Conservation (phyloP, 2,113 vertebrate genomes). For the Clarias batrachus region DNA sequence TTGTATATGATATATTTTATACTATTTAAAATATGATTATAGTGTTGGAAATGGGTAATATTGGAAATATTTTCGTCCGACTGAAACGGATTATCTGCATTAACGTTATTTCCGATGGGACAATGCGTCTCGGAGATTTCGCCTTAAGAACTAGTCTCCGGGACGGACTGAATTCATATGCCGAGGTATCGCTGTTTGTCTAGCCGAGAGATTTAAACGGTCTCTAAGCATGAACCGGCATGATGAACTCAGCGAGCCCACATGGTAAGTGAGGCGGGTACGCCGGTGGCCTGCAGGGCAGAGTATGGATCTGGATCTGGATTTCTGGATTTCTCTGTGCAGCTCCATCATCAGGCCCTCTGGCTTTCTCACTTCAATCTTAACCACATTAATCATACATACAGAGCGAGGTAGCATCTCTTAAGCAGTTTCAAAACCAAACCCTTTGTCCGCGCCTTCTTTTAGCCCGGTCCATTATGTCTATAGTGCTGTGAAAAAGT, state of each 20-base stretch:
- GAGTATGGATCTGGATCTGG: background rate
- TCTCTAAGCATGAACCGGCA: background rate
- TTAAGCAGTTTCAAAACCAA: background rate
- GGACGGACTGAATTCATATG: too few relatives aligned
- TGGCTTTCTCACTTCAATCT: background rate
- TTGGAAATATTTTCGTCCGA: too few relatives aligned
- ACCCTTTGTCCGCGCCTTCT: background rate
- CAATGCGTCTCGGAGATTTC: too few relatives aligned
- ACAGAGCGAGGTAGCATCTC: background rate
- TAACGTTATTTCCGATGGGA: too few relatives aligned
- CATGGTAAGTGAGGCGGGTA: background rate
- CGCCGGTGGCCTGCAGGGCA: background rate
- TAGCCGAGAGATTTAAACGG: too few relatives aligned
- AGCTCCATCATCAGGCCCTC: background rate
- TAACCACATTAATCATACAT: background rate
- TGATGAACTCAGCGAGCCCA: background rate
- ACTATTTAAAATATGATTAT: too few relatives aligned
- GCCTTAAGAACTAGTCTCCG: too few relatives aligned
- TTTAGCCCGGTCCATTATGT: background rate
- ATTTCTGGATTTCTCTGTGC: background rate
- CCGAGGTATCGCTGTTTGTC: too few relatives aligned
- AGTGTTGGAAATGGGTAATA: too few relatives aligned
- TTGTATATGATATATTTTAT: too few relatives aligned
- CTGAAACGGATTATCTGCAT: too few relatives aligned
- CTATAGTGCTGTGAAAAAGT: too few relatives aligned